Base-by-base conservation (phyloP, 2,797 vertebrate species). In the Esox masquinongy region DNA sequence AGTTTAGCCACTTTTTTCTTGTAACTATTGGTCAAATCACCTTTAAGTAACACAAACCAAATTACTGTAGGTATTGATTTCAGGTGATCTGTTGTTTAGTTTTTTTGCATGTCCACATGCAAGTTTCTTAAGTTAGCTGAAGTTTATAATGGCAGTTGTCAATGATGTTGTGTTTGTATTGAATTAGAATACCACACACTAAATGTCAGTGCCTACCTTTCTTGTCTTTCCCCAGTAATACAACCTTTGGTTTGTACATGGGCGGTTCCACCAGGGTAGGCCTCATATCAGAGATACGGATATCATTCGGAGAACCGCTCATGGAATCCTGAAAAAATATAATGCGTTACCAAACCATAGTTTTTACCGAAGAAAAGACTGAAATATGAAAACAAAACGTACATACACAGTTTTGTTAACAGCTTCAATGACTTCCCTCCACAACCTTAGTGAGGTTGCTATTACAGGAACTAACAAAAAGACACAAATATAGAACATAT, bases 181-280 rank as follows among this genome's bases (percentile, higher is more conserved):
- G 22, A 61, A 24, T 22, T 24, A 61, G 56, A 4, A 61, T 4
- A 17, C 26, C 63, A 66, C 9, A 1, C 8, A 26, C 24, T 22
- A 24, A 24, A 24, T 22, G 24, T 24, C 24, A 61, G 22, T 22
- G n/a, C 29, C 80, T 95, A 99, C 98, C 98, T 98, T 99, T 99
- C 93, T 98, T 99, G 80, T 99, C 98, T 93, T 99, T 99, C 83
- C 97, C 95, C 90, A 99, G 94, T 74, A 99, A 94, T 80, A 99
- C 96, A 90, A 99, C 97, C 90, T 99, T 99, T 84, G 98, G 98
- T 84, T 97, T 98, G 93, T 99, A 99, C 91, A 99, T 95, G 4
- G 97, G 95, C 47, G 96, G 96, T 91, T 99, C 98, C 80, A 98
- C 96, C 91, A 99, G 94, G 82, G 97, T 99, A 49, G 97, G 97